These are phyloP conservation scores for Eriosoma lanigerum DNA, from an alignment of 1,140 invertebrate species.

Conservation along the genomic window DNA sequence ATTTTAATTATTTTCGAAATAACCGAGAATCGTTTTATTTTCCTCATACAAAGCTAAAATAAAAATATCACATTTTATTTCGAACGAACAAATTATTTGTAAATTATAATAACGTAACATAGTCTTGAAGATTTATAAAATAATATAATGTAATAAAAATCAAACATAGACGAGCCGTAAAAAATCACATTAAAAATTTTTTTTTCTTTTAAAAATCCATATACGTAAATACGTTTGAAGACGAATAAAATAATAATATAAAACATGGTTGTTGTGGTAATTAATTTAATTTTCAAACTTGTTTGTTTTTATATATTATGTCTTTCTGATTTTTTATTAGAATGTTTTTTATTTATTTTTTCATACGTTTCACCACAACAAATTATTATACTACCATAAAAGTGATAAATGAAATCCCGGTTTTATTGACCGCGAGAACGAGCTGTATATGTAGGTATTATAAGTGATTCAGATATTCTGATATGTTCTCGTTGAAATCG, in stretches of 20 bases:
- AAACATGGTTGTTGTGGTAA: conserved; percentile 13
- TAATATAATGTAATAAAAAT: too few relatives aligned
- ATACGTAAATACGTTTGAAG: background rate
- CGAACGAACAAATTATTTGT: too few relatives aligned
- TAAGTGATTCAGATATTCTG: too few relatives aligned
- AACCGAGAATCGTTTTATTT: too few relatives aligned
- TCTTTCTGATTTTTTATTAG: conserved; percentile 22
- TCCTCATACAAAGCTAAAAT: too few relatives aligned
- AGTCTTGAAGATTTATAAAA: too few relatives aligned
- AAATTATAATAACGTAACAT: too few relatives aligned
- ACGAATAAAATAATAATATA: background rate
- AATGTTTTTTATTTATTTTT: conserved; percentile 1
- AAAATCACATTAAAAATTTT: background rate
- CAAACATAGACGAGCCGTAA: background rate
- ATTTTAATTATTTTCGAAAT: too few relatives aligned
- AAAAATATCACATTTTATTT: too few relatives aligned
- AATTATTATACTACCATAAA: conserved; percentile 22
- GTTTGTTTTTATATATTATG: conserved; percentile 31
- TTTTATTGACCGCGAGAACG: background rate
- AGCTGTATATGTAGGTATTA: background rate
- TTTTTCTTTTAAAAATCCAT: background rate
- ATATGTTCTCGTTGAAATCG: too few relatives aligned
- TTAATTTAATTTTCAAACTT: conserved; percentile 36
- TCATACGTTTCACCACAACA: conserved; percentile 4
- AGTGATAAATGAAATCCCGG: conserved; percentile 31